Evolutionary conservation across 2,888 invertebrate genomes (phyloP).

Genomic region (Caenorhabditis imperialis): DNA sequence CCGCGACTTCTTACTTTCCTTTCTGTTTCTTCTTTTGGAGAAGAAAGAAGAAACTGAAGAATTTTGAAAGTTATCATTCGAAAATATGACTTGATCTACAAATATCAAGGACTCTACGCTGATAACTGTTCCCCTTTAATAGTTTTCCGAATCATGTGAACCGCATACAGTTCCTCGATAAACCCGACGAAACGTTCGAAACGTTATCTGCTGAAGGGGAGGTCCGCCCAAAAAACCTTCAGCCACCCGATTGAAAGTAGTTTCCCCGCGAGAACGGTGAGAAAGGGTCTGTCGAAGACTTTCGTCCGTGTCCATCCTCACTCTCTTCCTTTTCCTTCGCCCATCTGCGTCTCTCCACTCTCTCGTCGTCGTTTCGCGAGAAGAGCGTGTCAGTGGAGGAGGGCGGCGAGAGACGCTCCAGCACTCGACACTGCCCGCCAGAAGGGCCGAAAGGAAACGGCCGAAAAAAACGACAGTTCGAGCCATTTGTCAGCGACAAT

Average conservation of each 20-base stretch:
- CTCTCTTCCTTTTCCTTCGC: conserved; percentile 4
- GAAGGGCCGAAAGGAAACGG: conserved; percentile 35
- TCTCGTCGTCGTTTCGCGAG: conserved; percentile 10
- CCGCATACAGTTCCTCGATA: too few species aligned
- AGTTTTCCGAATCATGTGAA: too few species aligned
- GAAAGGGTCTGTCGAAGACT: conserved; percentile 12
- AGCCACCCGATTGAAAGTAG: background rate
- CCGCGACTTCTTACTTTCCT: too few species aligned
- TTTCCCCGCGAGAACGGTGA: conserved; percentile 8
- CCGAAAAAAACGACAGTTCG: conserved; percentile 44
- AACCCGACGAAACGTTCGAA: too few species aligned
- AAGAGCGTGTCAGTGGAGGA: conserved; percentile 17
- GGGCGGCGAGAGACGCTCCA: conserved; percentile 21
- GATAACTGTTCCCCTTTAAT: too few species aligned
- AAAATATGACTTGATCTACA: too few species aligned
- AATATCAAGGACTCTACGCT: too few species aligned
- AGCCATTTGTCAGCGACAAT: conserved; percentile 53
- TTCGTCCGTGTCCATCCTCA: background rate
- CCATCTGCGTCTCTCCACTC: conserved; percentile 30
- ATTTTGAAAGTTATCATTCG: too few species aligned
- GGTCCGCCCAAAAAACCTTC: too few species aligned
- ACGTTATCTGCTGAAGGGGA: too few species aligned
- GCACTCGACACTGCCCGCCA: conserved; percentile 20
- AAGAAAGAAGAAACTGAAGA: too few species aligned
- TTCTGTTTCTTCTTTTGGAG: too few species aligned